A percentile compares a stretch with the other conserved stretches of the same genome.
Conservation (phyloP, 2,113 vertebrate species). For the Galbula dea region DNA sequence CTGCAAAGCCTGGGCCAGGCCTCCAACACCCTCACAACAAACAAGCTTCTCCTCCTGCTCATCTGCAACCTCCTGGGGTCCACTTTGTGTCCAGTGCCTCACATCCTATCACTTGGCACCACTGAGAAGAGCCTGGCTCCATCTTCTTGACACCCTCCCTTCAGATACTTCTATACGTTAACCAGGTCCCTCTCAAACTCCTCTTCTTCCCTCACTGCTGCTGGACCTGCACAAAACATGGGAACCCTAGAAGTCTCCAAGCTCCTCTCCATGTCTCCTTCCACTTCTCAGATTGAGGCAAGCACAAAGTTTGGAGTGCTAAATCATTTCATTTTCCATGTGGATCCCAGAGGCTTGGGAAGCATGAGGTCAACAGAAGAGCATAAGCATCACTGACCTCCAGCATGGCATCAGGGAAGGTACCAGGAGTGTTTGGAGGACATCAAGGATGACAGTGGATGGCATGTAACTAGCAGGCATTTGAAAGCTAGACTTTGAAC, state of each 20-base stretch:
- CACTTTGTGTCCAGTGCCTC: too few relatives aligned
- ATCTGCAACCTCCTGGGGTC: too few relatives aligned
- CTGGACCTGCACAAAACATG: background rate
- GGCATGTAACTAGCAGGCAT: background rate
- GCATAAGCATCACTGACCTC: background rate
- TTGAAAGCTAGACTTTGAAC: background rate
- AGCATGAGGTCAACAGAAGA: background rate
- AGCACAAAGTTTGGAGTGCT: background rate
- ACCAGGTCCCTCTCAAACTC: too few relatives aligned
- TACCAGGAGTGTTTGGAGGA: background rate
- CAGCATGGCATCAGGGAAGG: background rate
- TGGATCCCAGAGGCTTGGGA: background rate
- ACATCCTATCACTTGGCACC: too few relatives aligned
- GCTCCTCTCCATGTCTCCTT: background rate
- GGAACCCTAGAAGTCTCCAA: background rate
- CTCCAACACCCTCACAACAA: too few relatives aligned
- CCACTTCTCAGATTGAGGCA: background rate
- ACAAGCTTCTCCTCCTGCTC: too few relatives aligned
- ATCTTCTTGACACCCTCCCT: too few relatives aligned
- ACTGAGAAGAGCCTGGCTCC: too few relatives aligned
- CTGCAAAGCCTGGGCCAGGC: too few relatives aligned
- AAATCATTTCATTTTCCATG: background rate
- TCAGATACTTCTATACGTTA: too few relatives aligned
- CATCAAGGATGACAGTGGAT: background rate
- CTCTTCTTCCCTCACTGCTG: background rate